Percentiles rank a stretch among this genome's conserved stretches.
phyloP scores from a whole-genome alignment of 2,888 invertebrate genomes.

The Drosophila borborema region DNA sequence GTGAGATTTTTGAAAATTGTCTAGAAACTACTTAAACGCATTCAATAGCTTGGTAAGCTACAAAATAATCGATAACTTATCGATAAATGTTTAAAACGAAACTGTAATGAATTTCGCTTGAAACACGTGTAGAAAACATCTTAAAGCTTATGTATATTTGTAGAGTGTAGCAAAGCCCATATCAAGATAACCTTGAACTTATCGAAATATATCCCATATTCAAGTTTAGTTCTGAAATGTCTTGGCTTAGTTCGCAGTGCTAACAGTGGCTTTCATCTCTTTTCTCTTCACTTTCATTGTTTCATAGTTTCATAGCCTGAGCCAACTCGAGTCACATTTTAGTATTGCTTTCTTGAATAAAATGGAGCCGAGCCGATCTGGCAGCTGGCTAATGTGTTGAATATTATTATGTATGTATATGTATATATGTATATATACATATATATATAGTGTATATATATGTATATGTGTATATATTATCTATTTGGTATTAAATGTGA shows the following conservation, averaged over 20 bases:
- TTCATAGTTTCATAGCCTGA: constrained; percentile 17
- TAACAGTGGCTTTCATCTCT: background rate
- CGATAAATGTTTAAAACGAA: too few species aligned
- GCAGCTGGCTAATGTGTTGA: constrained; percentile 53
- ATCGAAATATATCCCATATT: background rate
- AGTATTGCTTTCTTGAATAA: constrained; percentile 72
- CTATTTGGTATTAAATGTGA: constrained; percentile 30
- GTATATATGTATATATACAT: constrained; percentile 4
- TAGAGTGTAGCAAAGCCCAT: too few species aligned
- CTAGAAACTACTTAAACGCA: too few species aligned
- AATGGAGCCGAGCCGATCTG: constrained; percentile 50
- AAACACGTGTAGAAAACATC: background rate
- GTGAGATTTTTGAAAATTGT: background rate
- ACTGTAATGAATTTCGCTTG: background rate
- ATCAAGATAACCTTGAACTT: background rate
- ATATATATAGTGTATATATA: constrained; percentile 17
- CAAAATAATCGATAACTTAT: too few species aligned
- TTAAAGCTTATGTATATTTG: background rate
- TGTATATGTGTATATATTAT: constrained; percentile 4
- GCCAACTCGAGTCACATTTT: constrained; percentile 66
- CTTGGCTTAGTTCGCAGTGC: background rate
- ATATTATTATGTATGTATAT: constrained; percentile 31
- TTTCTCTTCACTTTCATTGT: background rate
- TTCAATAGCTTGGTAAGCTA: too few species aligned
- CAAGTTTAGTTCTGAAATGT: background rate